Evolutionary conservation across 2,113 vertebrate species (phyloP).

Genomic region (Psettodes erumei): DNA sequence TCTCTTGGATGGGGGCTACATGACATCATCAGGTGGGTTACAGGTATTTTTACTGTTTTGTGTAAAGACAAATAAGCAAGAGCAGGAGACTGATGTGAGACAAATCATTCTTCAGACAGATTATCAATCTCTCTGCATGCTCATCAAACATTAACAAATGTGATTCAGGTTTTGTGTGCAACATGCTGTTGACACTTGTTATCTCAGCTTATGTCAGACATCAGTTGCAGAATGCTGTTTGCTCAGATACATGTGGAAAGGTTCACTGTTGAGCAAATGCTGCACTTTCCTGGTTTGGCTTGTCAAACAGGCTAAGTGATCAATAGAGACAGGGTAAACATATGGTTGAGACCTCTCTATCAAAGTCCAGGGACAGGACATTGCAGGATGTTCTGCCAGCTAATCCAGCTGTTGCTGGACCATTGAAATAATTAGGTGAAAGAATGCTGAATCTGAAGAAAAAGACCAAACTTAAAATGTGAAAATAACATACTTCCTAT

Average conservation of each 20-base stretch:
- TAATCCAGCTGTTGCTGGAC: conserved; percentile 53
- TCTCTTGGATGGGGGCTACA: conserved; percentile 31
- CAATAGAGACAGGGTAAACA: conserved; percentile 72
- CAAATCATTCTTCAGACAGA: conserved; percentile 11
- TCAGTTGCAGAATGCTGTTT: conserved; percentile 76
- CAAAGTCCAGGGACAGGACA: conserved; percentile 79
- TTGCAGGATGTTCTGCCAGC: conserved; percentile 68
- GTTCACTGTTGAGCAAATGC: conserved; percentile 71
- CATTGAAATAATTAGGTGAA: conserved; percentile 66
- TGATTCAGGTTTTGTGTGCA: conserved; percentile 41
- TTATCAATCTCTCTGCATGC: conserved; percentile 23
- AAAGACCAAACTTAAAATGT: conserved; percentile 1
- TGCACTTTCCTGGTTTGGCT: conserved; percentile 65
- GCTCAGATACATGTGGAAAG: conserved; percentile 68
- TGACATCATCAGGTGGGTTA: conserved; percentile 69
- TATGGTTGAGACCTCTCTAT: conserved; percentile 34
- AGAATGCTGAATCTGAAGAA: conserved; percentile 51
- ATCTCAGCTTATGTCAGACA: conserved; percentile 73
- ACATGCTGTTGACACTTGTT: conserved; percentile 68
- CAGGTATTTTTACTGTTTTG: not conserved
- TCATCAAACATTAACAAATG: conserved; percentile 70
- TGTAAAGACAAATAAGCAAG: not conserved
- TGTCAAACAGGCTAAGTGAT: conserved; percentile 63
- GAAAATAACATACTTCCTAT: not conserved
- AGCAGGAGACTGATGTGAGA: conserved; percentile 5